Evolutionary conservation across 1,140 invertebrate species (phyloP).

Genomic region (Drosophila albomicans): DNA sequence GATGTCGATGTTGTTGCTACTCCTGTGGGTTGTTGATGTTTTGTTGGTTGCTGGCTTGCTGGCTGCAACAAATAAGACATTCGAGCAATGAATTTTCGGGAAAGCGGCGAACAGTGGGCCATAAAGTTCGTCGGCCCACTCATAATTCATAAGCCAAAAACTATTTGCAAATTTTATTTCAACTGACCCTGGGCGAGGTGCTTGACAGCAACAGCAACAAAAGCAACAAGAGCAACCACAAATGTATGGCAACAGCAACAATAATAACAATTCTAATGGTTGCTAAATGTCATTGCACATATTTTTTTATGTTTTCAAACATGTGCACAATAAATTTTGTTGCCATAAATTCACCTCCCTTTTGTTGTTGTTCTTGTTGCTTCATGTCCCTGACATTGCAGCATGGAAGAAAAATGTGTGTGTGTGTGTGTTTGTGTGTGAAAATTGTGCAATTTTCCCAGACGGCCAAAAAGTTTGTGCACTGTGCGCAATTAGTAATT

Average conservation of each 20-base stretch:
- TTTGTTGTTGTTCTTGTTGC: conserved; percentile 28
- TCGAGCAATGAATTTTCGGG: conserved; percentile 15
- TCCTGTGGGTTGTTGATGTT: background rate
- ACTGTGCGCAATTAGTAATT: conserved; percentile 39
- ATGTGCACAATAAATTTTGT: conserved; percentile 71
- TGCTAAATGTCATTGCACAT: conserved; percentile 47
- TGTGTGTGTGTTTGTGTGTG: conserved; percentile 28
- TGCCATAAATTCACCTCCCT: conserved; percentile 69
- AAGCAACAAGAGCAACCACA: background rate
- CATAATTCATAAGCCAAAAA: conserved; percentile 70
- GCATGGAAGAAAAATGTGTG: conserved; percentile 43
- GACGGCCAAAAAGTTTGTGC: conserved; percentile 19
- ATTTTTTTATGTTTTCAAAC: conserved; percentile 67
- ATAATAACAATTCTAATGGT: conserved; percentile 32
- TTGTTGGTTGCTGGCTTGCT: background rate
- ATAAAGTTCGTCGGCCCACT: conserved; percentile 66
- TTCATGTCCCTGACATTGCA: conserved; percentile 71
- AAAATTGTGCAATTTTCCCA: conserved; percentile 51
- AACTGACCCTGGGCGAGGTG: conserved; percentile 71
- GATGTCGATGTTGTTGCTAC: conserved; percentile 17
- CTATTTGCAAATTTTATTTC: conserved; percentile 56
- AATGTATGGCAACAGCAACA: conserved; percentile 5
- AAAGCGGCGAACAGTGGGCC: conserved; percentile 60
- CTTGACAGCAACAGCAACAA: conserved; percentile 64
- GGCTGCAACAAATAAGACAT: conserved; percentile 51